These are phyloP conservation scores for Brenthis hecate DNA, from an alignment of 2,888 invertebrate species.

Conservation along the genomic window DNA sequence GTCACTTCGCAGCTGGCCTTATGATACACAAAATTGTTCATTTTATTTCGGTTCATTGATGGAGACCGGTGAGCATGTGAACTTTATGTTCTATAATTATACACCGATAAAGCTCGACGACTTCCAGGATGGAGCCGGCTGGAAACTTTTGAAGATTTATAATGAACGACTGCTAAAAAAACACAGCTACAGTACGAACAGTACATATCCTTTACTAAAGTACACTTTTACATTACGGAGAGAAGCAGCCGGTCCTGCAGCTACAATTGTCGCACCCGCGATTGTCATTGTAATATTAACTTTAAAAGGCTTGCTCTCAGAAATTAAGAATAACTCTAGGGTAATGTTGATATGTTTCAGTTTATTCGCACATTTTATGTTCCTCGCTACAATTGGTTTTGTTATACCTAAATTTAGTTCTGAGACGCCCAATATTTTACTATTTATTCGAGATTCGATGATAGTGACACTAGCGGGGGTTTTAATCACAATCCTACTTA, in stretches of 20 bases:
- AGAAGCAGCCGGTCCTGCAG: slow-evolving; percentile 80
- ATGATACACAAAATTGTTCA: slow-evolving; percentile 85
- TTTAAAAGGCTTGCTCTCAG: slow-evolving; percentile 80
- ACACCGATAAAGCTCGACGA: slow-evolving; percentile 69
- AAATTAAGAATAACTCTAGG: slow-evolving; percentile 81
- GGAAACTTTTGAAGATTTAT: slow-evolving; percentile 77
- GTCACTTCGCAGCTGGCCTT: slow-evolving; percentile 84
- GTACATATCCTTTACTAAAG: slow-evolving; percentile 83
- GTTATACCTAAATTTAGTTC: slow-evolving; percentile 83
- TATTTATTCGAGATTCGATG: slow-evolving; percentile 75
- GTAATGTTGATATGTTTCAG: slow-evolving; percentile 81
- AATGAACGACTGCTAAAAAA: slow-evolving; percentile 72
- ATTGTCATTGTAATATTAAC: slow-evolving; percentile 81
- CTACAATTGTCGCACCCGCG: slow-evolving; percentile 81
- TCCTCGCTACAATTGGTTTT: slow-evolving; percentile 83
- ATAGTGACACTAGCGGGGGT: slow-evolving; percentile 62
- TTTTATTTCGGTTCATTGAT: slow-evolving; percentile 86
- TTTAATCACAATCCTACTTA: slow-evolving; percentile 63
- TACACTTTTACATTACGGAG: slow-evolving; percentile 82
- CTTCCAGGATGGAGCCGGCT: slow-evolving; percentile 81
- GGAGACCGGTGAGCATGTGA: slow-evolving; percentile 84
- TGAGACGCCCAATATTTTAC: slow-evolving; percentile 80
- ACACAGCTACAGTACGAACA: slow-evolving; percentile 80
- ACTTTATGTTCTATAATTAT: slow-evolving; percentile 65
- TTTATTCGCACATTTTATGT: slow-evolving; percentile 83